phyloP scores from a whole-genome alignment of 1,140 invertebrate species.

The Drosophila trapezifrons region DNA sequence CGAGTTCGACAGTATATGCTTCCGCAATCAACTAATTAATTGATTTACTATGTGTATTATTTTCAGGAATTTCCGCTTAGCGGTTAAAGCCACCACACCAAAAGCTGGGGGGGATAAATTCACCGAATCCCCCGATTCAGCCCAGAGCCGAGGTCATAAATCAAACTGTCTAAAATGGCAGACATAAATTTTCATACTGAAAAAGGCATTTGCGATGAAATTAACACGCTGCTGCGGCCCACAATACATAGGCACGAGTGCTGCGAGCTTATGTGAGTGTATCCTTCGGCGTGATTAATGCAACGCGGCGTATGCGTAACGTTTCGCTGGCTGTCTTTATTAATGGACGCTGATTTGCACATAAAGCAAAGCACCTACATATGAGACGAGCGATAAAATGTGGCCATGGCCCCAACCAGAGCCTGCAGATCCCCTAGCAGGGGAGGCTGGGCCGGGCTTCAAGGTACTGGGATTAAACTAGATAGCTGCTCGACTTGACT shows the following conservation, averaged over 20 bases:
- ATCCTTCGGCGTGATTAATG: slow-evolving; percentile 73
- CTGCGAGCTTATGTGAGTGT: slow-evolving; percentile 41
- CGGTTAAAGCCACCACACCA: slow-evolving; percentile 14
- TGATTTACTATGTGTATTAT: slow-evolving; percentile 16
- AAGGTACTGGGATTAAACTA: slow-evolving; percentile 53
- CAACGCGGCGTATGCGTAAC: slow-evolving; percentile 69
- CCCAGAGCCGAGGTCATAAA: slow-evolving; percentile 55
- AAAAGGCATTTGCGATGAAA: slow-evolving; percentile 78
- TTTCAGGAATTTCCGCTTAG: slow-evolving; percentile 16
- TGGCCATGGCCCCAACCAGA: background rate
- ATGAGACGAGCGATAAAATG: slow-evolving; percentile 49
- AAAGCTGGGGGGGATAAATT: slow-evolving; percentile 8
- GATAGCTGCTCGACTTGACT: slow-evolving; percentile 35
- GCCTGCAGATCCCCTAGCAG: background rate
- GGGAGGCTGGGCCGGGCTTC: slow-evolving; percentile 5
- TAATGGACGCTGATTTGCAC: slow-evolving; percentile 78
- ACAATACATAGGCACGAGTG: slow-evolving; percentile 22
- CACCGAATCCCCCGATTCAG: slow-evolving; percentile 36
- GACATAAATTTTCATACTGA: slow-evolving; percentile 76
- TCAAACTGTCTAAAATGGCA: slow-evolving; percentile 78
- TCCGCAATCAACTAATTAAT: slow-evolving; percentile 26
- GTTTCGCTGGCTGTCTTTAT: slow-evolving; percentile 71
- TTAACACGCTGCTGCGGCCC: slow-evolving; percentile 63
- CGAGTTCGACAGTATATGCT: background rate
- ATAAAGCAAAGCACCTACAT: slow-evolving; percentile 62